These are phyloP conservation scores for Thaumetopoea pityocampa DNA, from an alignment of 1,140 invertebrate species.

Conservation along the genomic window DNA sequence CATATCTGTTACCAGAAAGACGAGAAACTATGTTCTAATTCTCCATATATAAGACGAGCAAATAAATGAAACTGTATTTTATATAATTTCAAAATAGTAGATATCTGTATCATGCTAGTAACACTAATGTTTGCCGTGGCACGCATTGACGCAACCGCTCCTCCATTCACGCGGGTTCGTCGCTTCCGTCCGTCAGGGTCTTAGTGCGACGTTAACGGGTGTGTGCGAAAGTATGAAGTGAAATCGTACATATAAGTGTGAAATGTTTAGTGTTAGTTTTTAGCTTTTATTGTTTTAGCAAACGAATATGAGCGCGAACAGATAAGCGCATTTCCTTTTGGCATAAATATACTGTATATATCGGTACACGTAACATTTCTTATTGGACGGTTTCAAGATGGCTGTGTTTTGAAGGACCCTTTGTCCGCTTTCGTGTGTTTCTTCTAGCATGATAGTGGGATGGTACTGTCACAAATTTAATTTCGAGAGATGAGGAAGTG, in stretches of 20 bases:
- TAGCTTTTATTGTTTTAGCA: constrained; percentile 71
- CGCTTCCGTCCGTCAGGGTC: constrained; percentile 60
- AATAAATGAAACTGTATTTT: too few relatives aligned
- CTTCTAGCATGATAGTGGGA: constrained; percentile 74
- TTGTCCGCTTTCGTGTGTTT: constrained; percentile 73
- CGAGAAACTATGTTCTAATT: too few relatives aligned
- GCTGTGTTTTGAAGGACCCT: constrained; percentile 77
- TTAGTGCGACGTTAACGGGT: constrained; percentile 66
- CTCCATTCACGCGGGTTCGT: constrained; percentile 63
- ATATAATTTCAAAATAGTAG: too few relatives aligned
- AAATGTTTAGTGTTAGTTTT: constrained; percentile 75
- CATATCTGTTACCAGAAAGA: too few relatives aligned
- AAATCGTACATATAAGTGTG: constrained; percentile 73
- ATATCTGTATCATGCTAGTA: constrained; percentile 22
- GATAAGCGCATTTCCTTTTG: constrained; percentile 47
- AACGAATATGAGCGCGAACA: constrained; percentile 73
- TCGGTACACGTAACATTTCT: constrained; percentile 66
- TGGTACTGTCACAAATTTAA: constrained; percentile 66
- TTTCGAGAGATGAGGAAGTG: constrained; percentile 66
- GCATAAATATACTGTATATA: constrained; percentile 48
- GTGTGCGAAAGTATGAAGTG: constrained; percentile 76
- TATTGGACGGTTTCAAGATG: constrained; percentile 75
- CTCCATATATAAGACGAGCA: too few relatives aligned
- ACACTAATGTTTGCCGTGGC: constrained; percentile 34
- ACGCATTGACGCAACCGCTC: constrained; percentile 43